A percentile compares a stretch with the other conserved stretches of the same genome.
These are phyloP conservation scores for Endotricha flammealis DNA, from an alignment of 2,888 invertebrate species.

Conservation along the genomic window DNA sequence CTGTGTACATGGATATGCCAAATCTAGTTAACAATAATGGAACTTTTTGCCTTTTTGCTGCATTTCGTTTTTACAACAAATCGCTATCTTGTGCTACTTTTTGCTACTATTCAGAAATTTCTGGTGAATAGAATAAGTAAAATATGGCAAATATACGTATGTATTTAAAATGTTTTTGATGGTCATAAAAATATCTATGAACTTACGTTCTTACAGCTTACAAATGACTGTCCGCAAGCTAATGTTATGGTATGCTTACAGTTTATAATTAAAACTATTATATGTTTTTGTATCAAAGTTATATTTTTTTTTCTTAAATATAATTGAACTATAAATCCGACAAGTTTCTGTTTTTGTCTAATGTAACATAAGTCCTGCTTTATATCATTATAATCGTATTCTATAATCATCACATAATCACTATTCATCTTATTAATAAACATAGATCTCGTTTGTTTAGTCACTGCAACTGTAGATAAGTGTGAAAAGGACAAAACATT, in stretches of 20 bases:
- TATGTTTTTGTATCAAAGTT: conserved; percentile 41
- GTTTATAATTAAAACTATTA: conserved; percentile 28
- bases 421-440: too few relatives aligned
- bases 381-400: conserved; percentile 7
- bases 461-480: too few relatives aligned
- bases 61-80: conserved; percentile 1
- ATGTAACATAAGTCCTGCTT: conserved; percentile 16
- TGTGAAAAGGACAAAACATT: conserved; percentile 1
- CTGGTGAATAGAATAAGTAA: conserved; percentile 42
- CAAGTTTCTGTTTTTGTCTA: conserved; percentile 20
- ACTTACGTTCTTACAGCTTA: not conserved
- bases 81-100: conserved; percentile 15
- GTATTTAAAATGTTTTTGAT: not conserved
- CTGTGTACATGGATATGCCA: conserved; percentile 25
- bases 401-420: not conserved
- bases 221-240: not conserved
- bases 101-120: conserved; percentile 38
- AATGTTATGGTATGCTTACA: not conserved
- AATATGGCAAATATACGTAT: conserved; percentile 37
- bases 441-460: too few relatives aligned
- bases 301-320: conserved; percentile 37
- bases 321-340: conserved; percentile 20
- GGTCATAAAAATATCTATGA: not conserved
- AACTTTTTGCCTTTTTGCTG: not conserved
- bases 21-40: conserved; percentile 19